Base-by-base conservation (phyloP, 1,140 invertebrate species). In the Trialeurodes vaporariorum region DNA sequence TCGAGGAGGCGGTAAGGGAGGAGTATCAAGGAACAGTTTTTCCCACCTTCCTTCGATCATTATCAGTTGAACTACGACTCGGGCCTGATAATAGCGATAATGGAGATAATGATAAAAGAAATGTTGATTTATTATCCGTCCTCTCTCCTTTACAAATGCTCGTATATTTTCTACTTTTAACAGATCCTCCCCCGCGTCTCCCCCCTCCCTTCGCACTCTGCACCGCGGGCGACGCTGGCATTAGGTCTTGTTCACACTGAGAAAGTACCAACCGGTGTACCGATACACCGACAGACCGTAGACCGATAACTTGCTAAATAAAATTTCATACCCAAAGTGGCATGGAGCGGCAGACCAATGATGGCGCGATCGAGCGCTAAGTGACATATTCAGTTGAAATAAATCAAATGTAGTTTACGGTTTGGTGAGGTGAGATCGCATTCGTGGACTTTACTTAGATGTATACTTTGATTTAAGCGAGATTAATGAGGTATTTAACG, bases 31-130 rank as follows among this genome's bases (percentile, higher is more conserved):
- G n/a, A n/a, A 49, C 34, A 5, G 34, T 49, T 49, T n/a, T 49
- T 49, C 34, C 34, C 34, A 49, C 34, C 34, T 49, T 49, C 34
- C 34, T n/a, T 49, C 34, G 34, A 49, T 49, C 34, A 49, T 49
- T 49, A 49, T 49, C 34, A 49, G 34, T 49, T 49, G 34, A 49
- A 49, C 34, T 49, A 49, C 34, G 34, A 49, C 34, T 49, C 17
- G 17, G n/a, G 34, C 34, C 34, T 49, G 34, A 49, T 49, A 49
- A 49, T 49, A 49, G 34, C 34, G 34, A 49, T 49, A 49, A 49
- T 49, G 34, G 34, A 49, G 34, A 49, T 49, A 49, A 49, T 49
- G 34, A 49, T 49, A 49, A 49, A 49, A 49, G 34, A 49, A 49
- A 49, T 49, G 34, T 49, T 49, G 34, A 49, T 49, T 49, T 49